phyloP scores from a whole-genome alignment of 2,797 vertebrate genomes.

The Lates japonicus region DNA sequence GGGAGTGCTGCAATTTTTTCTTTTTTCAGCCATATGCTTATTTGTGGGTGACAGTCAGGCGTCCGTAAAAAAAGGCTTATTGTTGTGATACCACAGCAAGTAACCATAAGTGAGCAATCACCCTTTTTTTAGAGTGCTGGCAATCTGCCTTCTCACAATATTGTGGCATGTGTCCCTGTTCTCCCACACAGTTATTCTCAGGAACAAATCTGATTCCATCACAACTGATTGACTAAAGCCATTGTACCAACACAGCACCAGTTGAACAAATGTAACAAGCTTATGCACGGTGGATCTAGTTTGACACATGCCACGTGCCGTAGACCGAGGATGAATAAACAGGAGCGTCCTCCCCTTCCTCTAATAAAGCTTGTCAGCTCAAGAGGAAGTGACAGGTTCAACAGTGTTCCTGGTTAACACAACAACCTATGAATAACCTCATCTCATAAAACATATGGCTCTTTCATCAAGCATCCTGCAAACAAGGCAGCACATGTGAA shows the following conservation, averaged over 20 bases:
- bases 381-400: constrained; percentile 77
- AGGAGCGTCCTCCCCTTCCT: constrained; percentile 33
- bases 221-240: constrained; percentile 73
- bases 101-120: constrained; percentile 76
- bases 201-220: constrained; percentile 73
- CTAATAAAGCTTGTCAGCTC: constrained; percentile 74
- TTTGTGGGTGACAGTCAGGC: constrained; percentile 71
- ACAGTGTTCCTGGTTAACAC: constrained; percentile 76
- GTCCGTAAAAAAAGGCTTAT: constrained; percentile 60
- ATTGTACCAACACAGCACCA: constrained; percentile 66
- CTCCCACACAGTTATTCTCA: constrained; percentile 72
- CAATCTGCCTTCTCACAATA: constrained; percentile 71
- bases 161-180: constrained; percentile 69
- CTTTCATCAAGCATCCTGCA: constrained; percentile 60
- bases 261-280: constrained; percentile 69
- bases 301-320: constrained; percentile 54
- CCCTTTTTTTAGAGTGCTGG: constrained; percentile 53
- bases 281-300: constrained; percentile 65
- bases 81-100: constrained; percentile 73
- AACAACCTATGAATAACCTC: constrained; percentile 77
- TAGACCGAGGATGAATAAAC: constrained; percentile 61
- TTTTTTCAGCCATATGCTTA: constrained; percentile 75
- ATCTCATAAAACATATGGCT: constrained; percentile 72
- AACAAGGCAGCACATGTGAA: constrained; percentile 63
- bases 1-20: constrained; percentile 31